Evolutionary conservation across 2,113 vertebrate species (phyloP).

Genomic region (Corvus cornix): DNA sequence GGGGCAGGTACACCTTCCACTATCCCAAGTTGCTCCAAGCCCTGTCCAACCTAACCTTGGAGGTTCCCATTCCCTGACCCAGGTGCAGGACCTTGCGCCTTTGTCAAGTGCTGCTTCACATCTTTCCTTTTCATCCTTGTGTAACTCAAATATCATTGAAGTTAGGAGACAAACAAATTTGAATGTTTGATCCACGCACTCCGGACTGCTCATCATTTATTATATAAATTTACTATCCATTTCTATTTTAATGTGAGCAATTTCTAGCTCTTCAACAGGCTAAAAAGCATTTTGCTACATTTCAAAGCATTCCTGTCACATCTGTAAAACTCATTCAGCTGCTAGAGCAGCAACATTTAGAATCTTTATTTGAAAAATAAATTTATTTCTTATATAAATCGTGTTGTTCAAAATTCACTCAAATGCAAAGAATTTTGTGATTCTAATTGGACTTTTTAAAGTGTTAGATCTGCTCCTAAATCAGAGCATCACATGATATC

Average conservation of each 20-base stretch:
- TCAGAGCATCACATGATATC: background rate
- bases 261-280: background rate
- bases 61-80: background rate
- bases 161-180: background rate
- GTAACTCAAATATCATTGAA: background rate
- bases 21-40: background rate
- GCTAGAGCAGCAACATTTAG: background rate
- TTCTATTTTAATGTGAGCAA: slow-evolving; percentile 4
- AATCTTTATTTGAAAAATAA: background rate
- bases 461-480: background rate
- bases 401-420: background rate
- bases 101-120: background rate
- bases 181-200: background rate
- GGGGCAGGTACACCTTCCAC: background rate
- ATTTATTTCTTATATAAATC: background rate
- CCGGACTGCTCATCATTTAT: background rate
- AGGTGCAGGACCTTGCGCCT: background rate
- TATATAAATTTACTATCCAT: background rate
- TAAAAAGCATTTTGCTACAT: background rate
- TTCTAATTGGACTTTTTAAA: background rate
- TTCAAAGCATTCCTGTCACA: background rate
- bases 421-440: background rate
- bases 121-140: background rate
- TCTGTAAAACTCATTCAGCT: background rate
- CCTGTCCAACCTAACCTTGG: rapidly evolving